phyloP scores from a whole-genome alignment of 2,113 vertebrate genomes.

The Aramus guarauna region DNA sequence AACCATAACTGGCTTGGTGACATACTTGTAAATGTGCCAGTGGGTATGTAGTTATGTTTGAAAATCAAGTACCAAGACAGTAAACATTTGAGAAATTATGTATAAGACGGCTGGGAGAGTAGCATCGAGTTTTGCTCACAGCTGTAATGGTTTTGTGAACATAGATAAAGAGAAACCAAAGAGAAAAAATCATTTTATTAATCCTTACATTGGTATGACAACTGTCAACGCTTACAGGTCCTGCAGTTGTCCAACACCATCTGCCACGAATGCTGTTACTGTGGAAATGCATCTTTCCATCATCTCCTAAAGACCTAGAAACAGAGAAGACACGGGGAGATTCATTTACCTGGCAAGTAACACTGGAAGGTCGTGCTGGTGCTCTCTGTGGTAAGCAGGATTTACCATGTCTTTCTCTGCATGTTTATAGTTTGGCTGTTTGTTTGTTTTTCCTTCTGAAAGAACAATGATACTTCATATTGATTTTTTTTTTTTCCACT shows the following conservation, averaged over 20 bases:
- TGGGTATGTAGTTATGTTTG: neutral
- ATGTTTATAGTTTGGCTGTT: neutral
- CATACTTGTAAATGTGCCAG: neutral
- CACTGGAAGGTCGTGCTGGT: slow-evolving; percentile 90
- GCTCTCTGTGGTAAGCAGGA: slow-evolving; percentile 84
- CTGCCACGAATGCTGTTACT: slow-evolving; percentile 84
- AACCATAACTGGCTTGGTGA: neutral
- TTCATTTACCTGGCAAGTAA: slow-evolving; percentile 94
- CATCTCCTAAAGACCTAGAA: slow-evolving; percentile 85
- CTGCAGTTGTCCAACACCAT: slow-evolving; percentile 84
- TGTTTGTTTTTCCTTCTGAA: neutral
- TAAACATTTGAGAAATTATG: neutral
- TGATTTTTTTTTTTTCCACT: neutral
- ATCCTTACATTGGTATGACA: neutral
- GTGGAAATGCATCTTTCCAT: slow-evolving; percentile 90
- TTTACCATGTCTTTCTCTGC: neutral
- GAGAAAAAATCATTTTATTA: neutral
- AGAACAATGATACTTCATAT: neutral
- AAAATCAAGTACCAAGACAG: neutral
- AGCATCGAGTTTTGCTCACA: neutral
- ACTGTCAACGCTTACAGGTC: slow-evolving; percentile 73
- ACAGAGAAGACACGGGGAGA: slow-evolving; percentile 88
- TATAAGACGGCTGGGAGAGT: neutral
- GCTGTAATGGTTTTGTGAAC: neutral
- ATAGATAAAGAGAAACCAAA: neutral